A percentile compares a stretch with the other conserved stretches of the same genome.
Evolutionary conservation across 2,888 invertebrate species (phyloP).

Genomic region (Microchrysa polita): DNA sequence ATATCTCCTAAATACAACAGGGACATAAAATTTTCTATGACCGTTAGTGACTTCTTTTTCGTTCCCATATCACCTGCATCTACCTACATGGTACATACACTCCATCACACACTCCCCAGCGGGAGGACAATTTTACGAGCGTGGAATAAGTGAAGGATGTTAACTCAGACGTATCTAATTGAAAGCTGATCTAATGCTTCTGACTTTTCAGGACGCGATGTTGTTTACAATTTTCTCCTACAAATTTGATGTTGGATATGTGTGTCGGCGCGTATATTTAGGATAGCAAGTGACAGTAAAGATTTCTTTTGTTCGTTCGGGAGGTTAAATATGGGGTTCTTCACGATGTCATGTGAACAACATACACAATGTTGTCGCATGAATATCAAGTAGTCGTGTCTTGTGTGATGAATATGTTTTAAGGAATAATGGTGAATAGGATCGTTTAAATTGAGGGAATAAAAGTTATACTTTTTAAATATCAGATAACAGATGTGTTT

Average conservation of each 20-base stretch:
- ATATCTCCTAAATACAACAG: neutral
- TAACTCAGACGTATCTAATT: constrained; percentile 18
- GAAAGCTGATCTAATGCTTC: constrained; percentile 1
- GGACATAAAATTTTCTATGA: neutral
- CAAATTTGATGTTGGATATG: neutral
- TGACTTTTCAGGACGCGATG: constrained; percentile 11
- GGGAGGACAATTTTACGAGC: no score
- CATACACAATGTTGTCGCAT: no score
- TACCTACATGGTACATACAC: no score
- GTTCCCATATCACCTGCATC: neutral
- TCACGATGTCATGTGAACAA: no score
- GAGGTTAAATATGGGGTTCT: constrained; percentile 5
- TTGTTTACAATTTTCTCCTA: constrained; percentile 3
- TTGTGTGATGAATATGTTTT: no score
- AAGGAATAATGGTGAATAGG: no score
- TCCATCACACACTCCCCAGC: no score
- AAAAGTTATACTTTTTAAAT: no score
- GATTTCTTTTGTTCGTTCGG: neutral
- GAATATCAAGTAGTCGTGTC: no score
- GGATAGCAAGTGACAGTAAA: neutral
- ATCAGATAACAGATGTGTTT: no score
- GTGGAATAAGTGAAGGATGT: neutral
- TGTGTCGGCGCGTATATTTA: neutral
- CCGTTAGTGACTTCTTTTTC: neutral
- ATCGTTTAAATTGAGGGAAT: no score